Percentiles rank a stretch among this genome's conserved stretches.
phyloP scores from a whole-genome alignment of 2,888 invertebrate genomes.

The Phyllotreta striolata region DNA sequence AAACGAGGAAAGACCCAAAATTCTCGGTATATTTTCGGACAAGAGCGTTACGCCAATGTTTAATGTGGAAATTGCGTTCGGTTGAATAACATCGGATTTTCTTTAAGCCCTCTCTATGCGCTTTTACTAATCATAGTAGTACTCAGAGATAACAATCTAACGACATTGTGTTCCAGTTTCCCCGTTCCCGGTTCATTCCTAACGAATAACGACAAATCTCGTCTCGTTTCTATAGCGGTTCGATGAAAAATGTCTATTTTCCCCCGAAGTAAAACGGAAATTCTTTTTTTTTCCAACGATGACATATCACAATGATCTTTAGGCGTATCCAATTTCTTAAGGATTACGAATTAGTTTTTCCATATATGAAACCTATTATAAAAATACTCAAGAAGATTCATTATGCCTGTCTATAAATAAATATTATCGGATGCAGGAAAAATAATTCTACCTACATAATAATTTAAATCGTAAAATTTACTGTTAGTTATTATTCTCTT shows the following conservation, averaged over 20 bases:
- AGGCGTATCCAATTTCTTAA: background rate
- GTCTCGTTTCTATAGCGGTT: constrained; percentile 13
- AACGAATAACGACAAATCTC: constrained; percentile 25
- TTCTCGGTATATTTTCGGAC: too few species aligned
- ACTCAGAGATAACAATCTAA: constrained; percentile 28
- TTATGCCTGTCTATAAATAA: too few species aligned
- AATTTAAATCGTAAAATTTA: too few species aligned
- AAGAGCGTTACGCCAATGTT: background rate
- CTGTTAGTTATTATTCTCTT: too few species aligned
- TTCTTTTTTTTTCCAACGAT: constrained; percentile 3
- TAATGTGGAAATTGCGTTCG: constrained; percentile 13
- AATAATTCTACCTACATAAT: too few species aligned
- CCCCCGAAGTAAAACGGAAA: constrained; percentile 17
- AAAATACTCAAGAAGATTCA: too few species aligned
- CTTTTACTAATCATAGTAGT: constrained; percentile 24
- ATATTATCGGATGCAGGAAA: too few species aligned
- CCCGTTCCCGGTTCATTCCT: constrained; percentile 21
- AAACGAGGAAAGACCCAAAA: too few species aligned
- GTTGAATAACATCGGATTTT: constrained; percentile 15
- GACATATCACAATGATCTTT: constrained; percentile 14
- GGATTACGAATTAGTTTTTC: too few species aligned
- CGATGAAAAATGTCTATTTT: constrained; percentile 29
- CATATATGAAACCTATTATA: too few species aligned
- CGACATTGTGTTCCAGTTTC: constrained; percentile 23
- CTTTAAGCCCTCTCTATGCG: constrained; percentile 21